Conservation (phyloP, 2,888 invertebrate genomes). For the Branchellion lobata region DNA sequence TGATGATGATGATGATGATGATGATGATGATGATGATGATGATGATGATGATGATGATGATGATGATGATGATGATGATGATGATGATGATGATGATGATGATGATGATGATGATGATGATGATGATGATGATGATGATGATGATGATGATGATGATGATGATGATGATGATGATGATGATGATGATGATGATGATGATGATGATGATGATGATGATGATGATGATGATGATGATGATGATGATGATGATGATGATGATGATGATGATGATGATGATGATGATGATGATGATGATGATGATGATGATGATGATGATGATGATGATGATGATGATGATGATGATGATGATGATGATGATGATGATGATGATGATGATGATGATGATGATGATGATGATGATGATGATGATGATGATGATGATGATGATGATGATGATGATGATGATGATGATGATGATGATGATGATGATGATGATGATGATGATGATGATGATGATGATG, state of each 20-base stretch:
- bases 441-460: slow-evolving; percentile 32
- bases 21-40: slow-evolving; percentile 33
- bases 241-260: slow-evolving; percentile 33
- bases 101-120: slow-evolving; percentile 32
- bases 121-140: slow-evolving; percentile 33
- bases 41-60: slow-evolving; percentile 33
- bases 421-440: slow-evolving; percentile 31
- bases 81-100: slow-evolving; percentile 31
- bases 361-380: slow-evolving; percentile 33
- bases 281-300: slow-evolving; percentile 32
- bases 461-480: slow-evolving; percentile 33
- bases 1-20: slow-evolving; percentile 33
- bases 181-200: slow-evolving; percentile 30
- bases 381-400: slow-evolving; percentile 33
- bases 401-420: slow-evolving; percentile 32
- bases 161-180: slow-evolving; percentile 33
- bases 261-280: slow-evolving; percentile 33
- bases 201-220: slow-evolving; percentile 30
- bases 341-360: slow-evolving; percentile 33
- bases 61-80: slow-evolving; percentile 32
- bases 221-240: slow-evolving; percentile 34
- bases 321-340: slow-evolving; percentile 33
- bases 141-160: slow-evolving; percentile 33
- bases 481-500: slow-evolving; percentile 33
- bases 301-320: slow-evolving; percentile 30